Evolutionary conservation across 1,140 invertebrate species (phyloP).

Genomic region (Zeugodacus cucurbitae): DNA sequence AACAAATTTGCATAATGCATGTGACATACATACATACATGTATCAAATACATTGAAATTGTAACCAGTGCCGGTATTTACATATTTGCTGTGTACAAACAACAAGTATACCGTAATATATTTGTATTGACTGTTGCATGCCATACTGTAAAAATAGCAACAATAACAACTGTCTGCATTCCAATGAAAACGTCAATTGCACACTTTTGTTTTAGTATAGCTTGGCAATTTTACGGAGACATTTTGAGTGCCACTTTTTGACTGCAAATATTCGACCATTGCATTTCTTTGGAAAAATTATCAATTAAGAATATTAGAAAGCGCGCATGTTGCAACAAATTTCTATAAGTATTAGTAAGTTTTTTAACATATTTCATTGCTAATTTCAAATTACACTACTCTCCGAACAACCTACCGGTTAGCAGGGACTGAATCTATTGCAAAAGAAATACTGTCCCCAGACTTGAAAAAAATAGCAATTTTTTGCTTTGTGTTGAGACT

Average conservation of each 20-base stretch:
- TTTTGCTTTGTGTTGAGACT: no score
- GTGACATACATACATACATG: not conserved
- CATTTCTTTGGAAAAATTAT: not conserved
- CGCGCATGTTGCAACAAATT: no score
- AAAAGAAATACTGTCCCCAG: no score
- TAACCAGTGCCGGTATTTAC: not conserved
- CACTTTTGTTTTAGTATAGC: not conserved
- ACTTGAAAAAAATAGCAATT: no score
- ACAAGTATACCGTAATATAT: not conserved
- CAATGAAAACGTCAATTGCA: not conserved
- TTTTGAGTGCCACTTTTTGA: not conserved
- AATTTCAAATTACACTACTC: no score
- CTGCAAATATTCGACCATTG: not conserved
- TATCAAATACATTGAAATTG: not conserved
- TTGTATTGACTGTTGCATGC: not conserved
- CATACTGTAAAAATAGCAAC: not conserved
- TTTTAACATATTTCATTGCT: no score
- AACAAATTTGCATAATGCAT: not conserved
- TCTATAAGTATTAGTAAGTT: no score
- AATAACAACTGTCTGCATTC: not conserved
- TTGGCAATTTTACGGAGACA: not conserved
- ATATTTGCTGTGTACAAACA: not conserved
- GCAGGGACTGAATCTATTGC: no score
- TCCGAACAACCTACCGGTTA: no score
- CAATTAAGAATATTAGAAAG: not conserved